These are phyloP conservation scores for Drosophila murphyi DNA, from an alignment of 1,140 invertebrate genomes.

Conservation along the genomic window DNA sequence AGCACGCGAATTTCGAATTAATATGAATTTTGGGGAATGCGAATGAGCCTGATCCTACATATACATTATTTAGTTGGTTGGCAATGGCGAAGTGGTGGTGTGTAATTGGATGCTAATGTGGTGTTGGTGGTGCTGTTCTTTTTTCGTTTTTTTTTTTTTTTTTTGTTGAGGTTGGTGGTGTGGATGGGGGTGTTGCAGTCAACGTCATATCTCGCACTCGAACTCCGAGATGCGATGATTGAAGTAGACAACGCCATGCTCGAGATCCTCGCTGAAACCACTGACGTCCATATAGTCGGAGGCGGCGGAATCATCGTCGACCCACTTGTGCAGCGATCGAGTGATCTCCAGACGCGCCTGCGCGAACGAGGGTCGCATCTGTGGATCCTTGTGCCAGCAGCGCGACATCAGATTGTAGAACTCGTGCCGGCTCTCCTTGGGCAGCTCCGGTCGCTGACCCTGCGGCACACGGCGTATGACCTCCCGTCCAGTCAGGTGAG, in stretches of 20 bases:
- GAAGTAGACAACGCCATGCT: slow-evolving; percentile 84
- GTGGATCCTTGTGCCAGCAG: slow-evolving; percentile 91
- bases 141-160: neutral
- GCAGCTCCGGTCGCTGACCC: slow-evolving; percentile 90
- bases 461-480: slow-evolving; percentile 91
- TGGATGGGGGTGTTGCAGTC: slow-evolving; percentile 60
- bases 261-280: slow-evolving; percentile 89
- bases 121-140: neutral
- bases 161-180: slow-evolving; percentile 9
- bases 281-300: slow-evolving; percentile 91
- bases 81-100: slow-evolving; percentile 57
- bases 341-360: slow-evolving; percentile 89
- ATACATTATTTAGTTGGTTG: slow-evolving; percentile 45
- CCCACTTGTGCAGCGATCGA: slow-evolving; percentile 79
- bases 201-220: slow-evolving; percentile 87
- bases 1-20: slow-evolving; percentile 60
- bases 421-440: slow-evolving; percentile 90
- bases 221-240: slow-evolving; percentile 86
- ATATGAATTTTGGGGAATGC: slow-evolving; percentile 8
- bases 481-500: slow-evolving; percentile 91
- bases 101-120: slow-evolving; percentile 37
- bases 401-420: slow-evolving; percentile 90
- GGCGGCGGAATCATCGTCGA: slow-evolving; percentile 88
- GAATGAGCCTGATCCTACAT: slow-evolving; percentile 21
- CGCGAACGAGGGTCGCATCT: slow-evolving; percentile 90